Percentiles rank a stretch among this genome's conserved stretches.
Conservation (phyloP, 1,140 invertebrate genomes). For the Diachasmimorpha longicaudata region DNA sequence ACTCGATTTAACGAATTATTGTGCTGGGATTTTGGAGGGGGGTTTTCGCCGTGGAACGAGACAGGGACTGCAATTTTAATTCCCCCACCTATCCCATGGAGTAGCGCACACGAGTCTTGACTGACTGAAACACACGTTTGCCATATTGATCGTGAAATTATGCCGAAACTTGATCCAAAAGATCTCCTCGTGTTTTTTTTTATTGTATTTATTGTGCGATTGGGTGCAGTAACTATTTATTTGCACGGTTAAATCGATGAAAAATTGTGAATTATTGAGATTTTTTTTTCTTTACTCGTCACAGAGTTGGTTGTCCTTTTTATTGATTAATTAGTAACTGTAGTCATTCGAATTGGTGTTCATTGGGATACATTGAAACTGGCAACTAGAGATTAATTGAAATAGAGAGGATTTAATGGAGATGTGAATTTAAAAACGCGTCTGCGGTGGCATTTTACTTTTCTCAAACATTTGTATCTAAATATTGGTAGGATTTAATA, state of each 20-base stretch:
- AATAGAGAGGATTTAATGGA: slow-evolving; percentile 8
- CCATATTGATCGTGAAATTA: slow-evolving; percentile 19
- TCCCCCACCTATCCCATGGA: slow-evolving; percentile 6
- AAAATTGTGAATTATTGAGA: slow-evolving; percentile 34
- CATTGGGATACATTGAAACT: neutral
- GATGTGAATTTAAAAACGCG: slow-evolving; percentile 1
- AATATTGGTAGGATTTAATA: slow-evolving; percentile 30
- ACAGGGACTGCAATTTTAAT: neutral
- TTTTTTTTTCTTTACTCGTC: slow-evolving; percentile 33
- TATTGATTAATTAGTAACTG: neutral
- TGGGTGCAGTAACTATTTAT: slow-evolving; percentile 22
- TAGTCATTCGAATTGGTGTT: neutral
- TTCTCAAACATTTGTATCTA: slow-evolving; percentile 30
- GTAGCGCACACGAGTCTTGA: slow-evolving; percentile 32
- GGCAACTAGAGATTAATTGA: slow-evolving; percentile 16
- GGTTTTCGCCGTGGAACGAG: neutral
- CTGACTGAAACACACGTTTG: slow-evolving; percentile 30
- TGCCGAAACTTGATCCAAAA: neutral
- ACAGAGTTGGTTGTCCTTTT: slow-evolving; percentile 12
- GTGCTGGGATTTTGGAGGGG: neutral
- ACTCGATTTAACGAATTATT: neutral
- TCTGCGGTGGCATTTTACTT: slow-evolving; percentile 21
- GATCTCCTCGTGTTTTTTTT: neutral
- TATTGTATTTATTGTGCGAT: slow-evolving; percentile 22
- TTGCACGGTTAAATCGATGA: slow-evolving; percentile 2